Evolutionary conservation across 2,888 invertebrate species (phyloP), one percentile per base, ranked within the genome.

Genomic region (Protophormia terraenovae): DNA sequence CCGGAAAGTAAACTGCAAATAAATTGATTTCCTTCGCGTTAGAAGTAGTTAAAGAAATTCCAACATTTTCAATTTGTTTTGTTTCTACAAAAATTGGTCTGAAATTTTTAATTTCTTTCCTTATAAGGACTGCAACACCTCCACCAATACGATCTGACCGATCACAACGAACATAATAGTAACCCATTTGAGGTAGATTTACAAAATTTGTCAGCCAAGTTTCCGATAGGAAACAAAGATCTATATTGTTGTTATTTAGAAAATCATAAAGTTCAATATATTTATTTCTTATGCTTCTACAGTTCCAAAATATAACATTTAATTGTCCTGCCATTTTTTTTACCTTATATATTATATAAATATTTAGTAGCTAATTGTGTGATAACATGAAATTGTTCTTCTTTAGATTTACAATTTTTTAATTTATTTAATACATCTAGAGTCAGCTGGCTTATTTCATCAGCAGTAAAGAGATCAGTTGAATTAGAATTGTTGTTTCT

Each of bases 321-420:
- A 76, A 55, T 16, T 45, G 32, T 4, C 6, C 12, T 29, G 19
- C 8, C 58, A 58, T 58, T 58, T 1, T 50, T 4, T 58, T 27
- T 47, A 60, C 32, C 12, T 76, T 75, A 82, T 60, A 58, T 47
- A 29, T 35, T 55, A 67, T 81, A 81, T 14, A 81, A 60, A 67
- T 67, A 81, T 29, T 83, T 77, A 53, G 71, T 47, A 41, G 76
- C 76, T 72, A 77, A 60, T 78, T 82, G 76, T 53, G 76, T 64
- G 24, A 76, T 76, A 71, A 71, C 76, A 71, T 72, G 66, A 53
- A 77, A 83, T 66, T 72, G 72, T 38, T 78, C 41, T 29, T 72
- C 55, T 72, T 83, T 83, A 4, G 69, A 45, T 19, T 27, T 72
- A 67, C 83, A 83, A 27, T 16, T 7, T 78, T 67, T 77, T 47